Evolutionary conservation across 2,113 vertebrate species (phyloP).

Genomic region (zebrafish (Danio rerio)): GRCz12tu NC_133177.1:30871001-30871500

Average conservation of each 20-base stretch:
- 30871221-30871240: neutral
- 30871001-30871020: constrained; percentile 10
- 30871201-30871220: neutral
- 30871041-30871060: constrained; percentile 35
- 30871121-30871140: constrained; percentile 31
- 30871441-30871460: constrained; percentile 96
- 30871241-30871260: neutral
- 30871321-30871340: constrained; percentile 37
- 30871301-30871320: constrained; percentile 16
- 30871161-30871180: constrained; percentile 3
- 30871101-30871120: constrained; percentile 38
- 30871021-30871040: constrained; percentile 29
- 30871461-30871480: constrained; percentile 95
- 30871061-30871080: constrained; percentile 5
- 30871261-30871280: neutral
- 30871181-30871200: neutral
- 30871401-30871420: constrained; percentile 93
- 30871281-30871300: neutral
- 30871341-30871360: constrained; percentile 98
- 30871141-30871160: constrained; percentile 36
- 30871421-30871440: constrained; percentile 96
- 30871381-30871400: constrained; percentile 96
- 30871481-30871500: constrained; percentile 95
- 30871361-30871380: constrained; percentile 96
- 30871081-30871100: constrained; percentile 40